A percentile compares a stretch with the other conserved stretches of the same genome.
Conservation (phyloP, 2,113 vertebrate species). For the Cathartes aura region DNA sequence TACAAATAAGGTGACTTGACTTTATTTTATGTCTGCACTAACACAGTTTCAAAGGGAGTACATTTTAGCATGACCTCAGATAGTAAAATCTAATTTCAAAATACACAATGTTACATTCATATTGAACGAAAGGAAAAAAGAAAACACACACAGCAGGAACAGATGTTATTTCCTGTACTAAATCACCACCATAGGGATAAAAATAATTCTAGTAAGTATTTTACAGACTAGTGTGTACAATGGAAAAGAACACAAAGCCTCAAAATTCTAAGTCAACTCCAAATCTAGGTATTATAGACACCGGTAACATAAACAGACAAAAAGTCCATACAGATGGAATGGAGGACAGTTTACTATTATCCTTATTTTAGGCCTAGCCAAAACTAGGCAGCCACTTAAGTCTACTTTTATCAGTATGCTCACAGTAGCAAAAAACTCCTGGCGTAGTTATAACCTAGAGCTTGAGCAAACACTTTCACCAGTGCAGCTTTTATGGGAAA, state of each 20-base stretch:
- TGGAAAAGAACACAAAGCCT: not conserved
- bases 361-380: not conserved
- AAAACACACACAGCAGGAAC: constrained; percentile 10
- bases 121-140: constrained; percentile 22
- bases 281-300: not conserved
- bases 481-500: not conserved
- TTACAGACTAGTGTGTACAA: not conserved
- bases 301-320: not conserved
- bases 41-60: not conserved
- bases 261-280: not conserved
- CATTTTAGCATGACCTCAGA: not conserved
- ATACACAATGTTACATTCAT: constrained; percentile 13
- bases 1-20: not conserved
- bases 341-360: not conserved
- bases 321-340: not conserved
- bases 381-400: not conserved
- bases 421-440: not conserved
- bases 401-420: not conserved
- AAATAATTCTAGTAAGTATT: constrained; percentile 20
- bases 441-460: not conserved
- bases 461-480: not conserved
- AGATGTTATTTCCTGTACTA: constrained; percentile 47
- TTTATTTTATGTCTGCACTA: not conserved
- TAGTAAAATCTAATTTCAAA: constrained; percentile 3
- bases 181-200: not conserved